Evolutionary conservation across 2,113 vertebrate genomes (phyloP).

Genomic region (Typhlomys cinereus): DNA sequence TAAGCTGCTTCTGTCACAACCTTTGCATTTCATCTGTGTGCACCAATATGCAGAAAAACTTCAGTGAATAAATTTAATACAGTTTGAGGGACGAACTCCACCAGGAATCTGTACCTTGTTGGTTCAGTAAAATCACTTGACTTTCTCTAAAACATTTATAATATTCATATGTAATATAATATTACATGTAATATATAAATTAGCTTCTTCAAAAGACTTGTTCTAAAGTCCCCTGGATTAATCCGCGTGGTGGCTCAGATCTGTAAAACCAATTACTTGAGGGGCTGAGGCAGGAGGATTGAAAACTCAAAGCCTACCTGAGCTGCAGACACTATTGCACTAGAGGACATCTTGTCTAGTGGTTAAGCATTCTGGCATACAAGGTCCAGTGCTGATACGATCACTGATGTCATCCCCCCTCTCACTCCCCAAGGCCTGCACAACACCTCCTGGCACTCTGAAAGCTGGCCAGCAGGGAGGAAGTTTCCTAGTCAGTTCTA

Average conservation of each 20-base stretch:
- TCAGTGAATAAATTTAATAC: not conserved
- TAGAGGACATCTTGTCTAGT: no score
- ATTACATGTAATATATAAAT: no score
- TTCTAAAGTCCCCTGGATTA: not conserved
- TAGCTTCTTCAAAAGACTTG: not conserved
- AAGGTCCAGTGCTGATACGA: no score
- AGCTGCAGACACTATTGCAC: not conserved
- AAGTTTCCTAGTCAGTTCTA: no score
- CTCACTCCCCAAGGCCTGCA: no score
- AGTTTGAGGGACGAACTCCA: not conserved
- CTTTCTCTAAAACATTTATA: not conserved
- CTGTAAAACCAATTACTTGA: not conserved
- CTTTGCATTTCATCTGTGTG: not conserved
- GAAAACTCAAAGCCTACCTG: not conserved
- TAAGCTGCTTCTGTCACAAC: not conserved
- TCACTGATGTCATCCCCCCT: no score
- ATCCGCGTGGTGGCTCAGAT: not conserved
- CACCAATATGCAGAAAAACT: not conserved
- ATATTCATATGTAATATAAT: no score
- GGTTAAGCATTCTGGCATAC: no score
- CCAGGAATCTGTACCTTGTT: slow-evolving; percentile 30
- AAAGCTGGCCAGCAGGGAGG: no score
- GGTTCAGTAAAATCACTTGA: not conserved
- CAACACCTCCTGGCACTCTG: no score
- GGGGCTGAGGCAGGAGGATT: not conserved